Evolutionary conservation across 2,888 invertebrate genomes (phyloP), one percentile per base, ranked within the genome.

Genomic region (Sialis lutaria): DNA sequence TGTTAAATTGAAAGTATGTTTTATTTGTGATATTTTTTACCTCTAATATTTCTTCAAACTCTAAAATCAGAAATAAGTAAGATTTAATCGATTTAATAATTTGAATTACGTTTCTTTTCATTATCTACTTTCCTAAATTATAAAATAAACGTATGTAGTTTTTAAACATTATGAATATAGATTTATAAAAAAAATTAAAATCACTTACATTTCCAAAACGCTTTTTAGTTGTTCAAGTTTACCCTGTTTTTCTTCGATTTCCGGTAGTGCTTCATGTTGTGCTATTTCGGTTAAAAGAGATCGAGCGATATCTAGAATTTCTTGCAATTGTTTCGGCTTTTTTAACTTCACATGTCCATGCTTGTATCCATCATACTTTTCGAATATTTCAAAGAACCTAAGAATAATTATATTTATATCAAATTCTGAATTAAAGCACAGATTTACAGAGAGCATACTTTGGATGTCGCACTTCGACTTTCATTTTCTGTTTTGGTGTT

Each of bases 401-500:
- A 22, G 4, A 22, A 22, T 4, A 22, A 22, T 22, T 22, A 22
- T 4, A 22, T 22, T 22, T 4, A 4, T 22, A 22, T 22, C 22
- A 4, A 22, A 2, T 22, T 22, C 22, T 22, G 22, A 22, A 22
- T 22, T 22, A 22, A 22, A 22, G 22, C 4, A 39, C 30, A 31
- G 34, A 37, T 10, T 10, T 37, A 7, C 10, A 42, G 37, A 9
- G 41, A 50, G 62, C 70, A 64, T 65, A 89, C 87, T 91, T 90
- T 4, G 85, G 87, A 74, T 96, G 93, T 45, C 93, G 75, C 9
- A 96, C 96, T 74, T 96, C 96, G 54, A 97, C 96, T 67, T 99
- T 99, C 97, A 99, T 98, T 70, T 99, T 99, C 69, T 99, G 98
- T 64, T 99, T 99, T 0, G 98, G 98, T 9, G 98, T 99, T 53